Conservation (phyloP, 23 tunicate genomes). For the Styela clava region DNA sequence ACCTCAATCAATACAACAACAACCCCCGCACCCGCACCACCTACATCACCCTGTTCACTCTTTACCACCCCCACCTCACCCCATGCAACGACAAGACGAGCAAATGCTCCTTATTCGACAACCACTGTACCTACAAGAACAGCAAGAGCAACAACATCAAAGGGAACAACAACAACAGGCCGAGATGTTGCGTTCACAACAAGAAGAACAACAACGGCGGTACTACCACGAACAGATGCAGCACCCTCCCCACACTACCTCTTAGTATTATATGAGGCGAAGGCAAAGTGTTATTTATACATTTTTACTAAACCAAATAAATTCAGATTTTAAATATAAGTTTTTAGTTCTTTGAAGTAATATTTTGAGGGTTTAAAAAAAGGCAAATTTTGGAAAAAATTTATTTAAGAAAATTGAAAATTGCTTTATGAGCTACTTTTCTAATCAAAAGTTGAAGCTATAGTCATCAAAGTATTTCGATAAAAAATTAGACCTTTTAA, state of each 20-base stretch:
- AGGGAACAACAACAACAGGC: slow-evolving; percentile 34
- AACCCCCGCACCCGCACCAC: slow-evolving; percentile 25
- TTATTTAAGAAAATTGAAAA: too few species aligned
- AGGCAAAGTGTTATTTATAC: too few species aligned
- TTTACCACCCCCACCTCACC: slow-evolving; percentile 38
- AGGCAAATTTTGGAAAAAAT: too few species aligned
- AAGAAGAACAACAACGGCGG: slow-evolving; percentile 30
- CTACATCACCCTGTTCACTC: slow-evolving; percentile 30
- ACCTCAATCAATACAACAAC: slow-evolving; percentile 22
- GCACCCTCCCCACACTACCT: slow-evolving; percentile 48
- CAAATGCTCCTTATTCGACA: slow-evolving; percentile 1
- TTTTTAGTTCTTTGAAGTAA: too few species aligned
- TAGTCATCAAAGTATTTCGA: too few species aligned
- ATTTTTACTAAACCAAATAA: too few species aligned
- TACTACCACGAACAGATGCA: slow-evolving; percentile 20
- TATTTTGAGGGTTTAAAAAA: too few species aligned
- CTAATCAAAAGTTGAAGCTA: too few species aligned
- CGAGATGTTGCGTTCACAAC: slow-evolving; percentile 65
- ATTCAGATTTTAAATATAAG: too few species aligned
- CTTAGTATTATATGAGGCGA: slow-evolving; percentile 33
- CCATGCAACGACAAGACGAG: slow-evolving; percentile 28
- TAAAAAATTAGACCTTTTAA: too few species aligned
- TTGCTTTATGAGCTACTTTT: too few species aligned
- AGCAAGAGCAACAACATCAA: slow-evolving; percentile 33
- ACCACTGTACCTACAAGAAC: slow-evolving; percentile 28